phyloP scores from a whole-genome alignment of 2,888 invertebrate genomes.

The Chymomyza caudatula region DNA sequence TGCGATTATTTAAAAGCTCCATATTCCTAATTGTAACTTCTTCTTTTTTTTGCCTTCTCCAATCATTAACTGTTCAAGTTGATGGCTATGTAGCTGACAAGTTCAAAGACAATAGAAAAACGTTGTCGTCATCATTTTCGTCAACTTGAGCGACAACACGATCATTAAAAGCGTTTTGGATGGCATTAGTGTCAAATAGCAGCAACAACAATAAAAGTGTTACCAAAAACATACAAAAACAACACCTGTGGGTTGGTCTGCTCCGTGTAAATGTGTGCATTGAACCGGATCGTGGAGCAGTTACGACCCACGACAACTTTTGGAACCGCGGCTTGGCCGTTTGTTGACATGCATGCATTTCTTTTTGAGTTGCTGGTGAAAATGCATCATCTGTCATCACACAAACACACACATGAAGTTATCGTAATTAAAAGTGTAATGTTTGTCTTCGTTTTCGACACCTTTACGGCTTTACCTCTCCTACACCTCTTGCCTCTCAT shows the following conservation, averaged over 20 bases:
- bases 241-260: not conserved
- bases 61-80: constrained; percentile 12
- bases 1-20: not conserved
- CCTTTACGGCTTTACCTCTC: constrained; percentile 23
- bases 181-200: constrained; percentile 17
- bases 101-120: constrained; percentile 26
- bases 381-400: constrained; percentile 18
- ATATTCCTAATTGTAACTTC: too few relatives aligned
- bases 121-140: not conserved
- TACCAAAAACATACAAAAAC: not conserved
- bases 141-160: constrained; percentile 11
- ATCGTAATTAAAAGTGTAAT: constrained; percentile 69
- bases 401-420: constrained; percentile 27
- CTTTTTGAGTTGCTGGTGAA: constrained; percentile 36
- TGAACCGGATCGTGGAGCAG: not conserved
- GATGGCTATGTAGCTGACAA: constrained; percentile 15
- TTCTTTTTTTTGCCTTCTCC: not conserved
- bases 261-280: not conserved
- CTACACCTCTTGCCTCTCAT: too few relatives aligned
- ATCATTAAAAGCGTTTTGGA: constrained; percentile 2
- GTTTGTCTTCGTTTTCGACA: constrained; percentile 63
- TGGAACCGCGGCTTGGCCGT: not conserved
- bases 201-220: not conserved
- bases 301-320: constrained; percentile 34
- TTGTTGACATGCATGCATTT: constrained; percentile 6